phyloP scores from a whole-genome alignment of 2,888 invertebrate species.

The Toxonevra muliebris region DNA sequence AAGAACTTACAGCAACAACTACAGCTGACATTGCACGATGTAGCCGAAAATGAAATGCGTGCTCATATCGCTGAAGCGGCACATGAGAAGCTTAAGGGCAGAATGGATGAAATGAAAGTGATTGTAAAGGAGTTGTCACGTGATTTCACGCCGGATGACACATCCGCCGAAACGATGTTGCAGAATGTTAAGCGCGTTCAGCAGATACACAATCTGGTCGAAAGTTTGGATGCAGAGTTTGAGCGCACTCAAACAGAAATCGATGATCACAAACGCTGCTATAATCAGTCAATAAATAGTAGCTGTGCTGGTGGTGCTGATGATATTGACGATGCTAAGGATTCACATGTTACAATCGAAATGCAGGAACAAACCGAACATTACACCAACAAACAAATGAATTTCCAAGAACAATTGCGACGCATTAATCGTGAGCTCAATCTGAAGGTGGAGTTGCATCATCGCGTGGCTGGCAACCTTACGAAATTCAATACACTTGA shows the following conservation, averaged over 20 bases:
- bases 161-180: constrained; percentile 33
- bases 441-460: constrained; percentile 60
- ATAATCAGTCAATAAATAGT: constrained; percentile 21
- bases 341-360: constrained; percentile 66
- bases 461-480: constrained; percentile 57
- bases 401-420: constrained; percentile 73
- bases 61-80: constrained; percentile 75
- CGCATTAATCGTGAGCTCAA: constrained; percentile 67
- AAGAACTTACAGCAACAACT: constrained; percentile 74
- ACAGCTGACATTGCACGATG: constrained; percentile 72
- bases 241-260: constrained; percentile 52
- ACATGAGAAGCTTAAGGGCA: constrained; percentile 73
- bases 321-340: constrained; percentile 63
- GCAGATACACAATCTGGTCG: constrained; percentile 49
- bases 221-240: constrained; percentile 52
- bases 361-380: constrained; percentile 56
- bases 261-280: constrained; percentile 47
- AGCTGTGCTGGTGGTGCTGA: constrained; percentile 16
- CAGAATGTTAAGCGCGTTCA: constrained; percentile 30
- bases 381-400: constrained; percentile 66
- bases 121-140: constrained; percentile 69
- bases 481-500: constrained; percentile 48
- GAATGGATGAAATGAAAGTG: constrained; percentile 70
- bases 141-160: constrained; percentile 53
- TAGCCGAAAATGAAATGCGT: constrained; percentile 76